A percentile compares a stretch with the other conserved stretches of the same genome.
phyloP scores from a whole-genome alignment of 2,797 vertebrate species.

The Sciaenops ocellatus region DNA sequence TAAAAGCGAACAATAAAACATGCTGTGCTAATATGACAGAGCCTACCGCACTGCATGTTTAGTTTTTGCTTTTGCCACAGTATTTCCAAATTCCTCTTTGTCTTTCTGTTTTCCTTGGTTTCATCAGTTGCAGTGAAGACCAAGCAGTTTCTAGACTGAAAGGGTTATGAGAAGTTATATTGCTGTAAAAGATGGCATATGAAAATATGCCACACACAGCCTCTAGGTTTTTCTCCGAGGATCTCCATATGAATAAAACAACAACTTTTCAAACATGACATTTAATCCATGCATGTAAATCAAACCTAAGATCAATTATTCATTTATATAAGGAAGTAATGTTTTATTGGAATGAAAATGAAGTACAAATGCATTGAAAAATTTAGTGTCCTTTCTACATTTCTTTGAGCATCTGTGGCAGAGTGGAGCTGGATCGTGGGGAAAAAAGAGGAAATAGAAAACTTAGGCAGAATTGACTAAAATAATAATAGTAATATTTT shows the following conservation, averaged over 20 bases:
- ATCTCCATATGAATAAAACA: conserved; percentile 92
- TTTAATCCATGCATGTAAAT: conserved; percentile 96
- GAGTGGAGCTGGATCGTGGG: conserved; percentile 58
- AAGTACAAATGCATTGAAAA: conserved; percentile 92
- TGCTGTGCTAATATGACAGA: conserved; percentile 44
- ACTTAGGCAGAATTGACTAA: conserved; percentile 35
- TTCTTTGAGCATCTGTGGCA: conserved; percentile 86
- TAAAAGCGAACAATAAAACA: conserved; percentile 52
- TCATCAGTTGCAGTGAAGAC: conserved; percentile 58
- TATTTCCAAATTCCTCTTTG: conserved; percentile 41
- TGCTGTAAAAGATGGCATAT: conserved; percentile 81
- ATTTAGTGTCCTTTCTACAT: conserved; percentile 86
- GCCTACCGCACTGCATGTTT: conserved; percentile 13
- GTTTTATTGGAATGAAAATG: conserved; percentile 93
- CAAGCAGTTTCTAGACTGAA: conserved; percentile 56
- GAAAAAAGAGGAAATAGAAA: conserved; percentile 26
- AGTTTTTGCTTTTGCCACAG: conserved; percentile 38
- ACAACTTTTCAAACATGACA: conserved; percentile 94
- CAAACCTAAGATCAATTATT: conserved; percentile 92
- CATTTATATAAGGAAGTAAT: conserved; percentile 92
- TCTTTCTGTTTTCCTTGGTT: conserved; percentile 53
- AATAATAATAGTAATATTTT: conserved; percentile 26
- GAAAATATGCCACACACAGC: conserved; percentile 79
- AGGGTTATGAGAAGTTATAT: conserved; percentile 81
- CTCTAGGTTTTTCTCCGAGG: conserved; percentile 88